Conservation (phyloP, 2,113 vertebrate species). For the Sander lucioperca region DNA sequence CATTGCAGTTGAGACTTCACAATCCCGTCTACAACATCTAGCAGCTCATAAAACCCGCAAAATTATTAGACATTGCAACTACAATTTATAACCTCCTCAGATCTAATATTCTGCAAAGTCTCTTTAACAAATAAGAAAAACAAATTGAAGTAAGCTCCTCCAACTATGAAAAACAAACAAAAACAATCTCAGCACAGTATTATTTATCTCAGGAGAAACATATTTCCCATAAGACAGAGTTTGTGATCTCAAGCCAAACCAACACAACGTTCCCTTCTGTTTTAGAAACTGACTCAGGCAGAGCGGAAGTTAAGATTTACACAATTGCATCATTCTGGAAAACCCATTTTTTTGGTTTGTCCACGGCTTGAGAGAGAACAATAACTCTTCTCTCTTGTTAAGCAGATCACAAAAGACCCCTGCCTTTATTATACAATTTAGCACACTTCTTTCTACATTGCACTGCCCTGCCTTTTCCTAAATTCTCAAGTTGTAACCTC, state of each 20-base stretch:
- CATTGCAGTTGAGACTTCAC: not conserved
- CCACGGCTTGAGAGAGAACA: conserved; percentile 28
- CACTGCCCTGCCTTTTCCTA: not conserved
- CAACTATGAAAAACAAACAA: not conserved
- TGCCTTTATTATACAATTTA: conserved; percentile 15
- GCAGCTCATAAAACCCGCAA: not conserved
- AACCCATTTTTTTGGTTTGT: conserved; percentile 35
- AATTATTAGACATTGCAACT: not conserved
- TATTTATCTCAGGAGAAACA: conserved; percentile 27
- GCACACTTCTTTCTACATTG: not conserved
- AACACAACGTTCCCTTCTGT: conserved; percentile 9
- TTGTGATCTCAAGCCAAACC: conserved; percentile 1
- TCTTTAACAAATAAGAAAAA: not conserved
- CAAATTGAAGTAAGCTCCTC: not conserved
- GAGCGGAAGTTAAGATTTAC: conserved; percentile 46
- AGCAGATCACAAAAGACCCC: conserved; percentile 30
- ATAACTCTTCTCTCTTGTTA: conserved; percentile 23
- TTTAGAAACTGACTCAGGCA: conserved; percentile 10
- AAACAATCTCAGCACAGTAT: not conserved
- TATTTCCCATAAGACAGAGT: not conserved
- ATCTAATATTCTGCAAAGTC: not conserved
- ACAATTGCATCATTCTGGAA: conserved; percentile 55
- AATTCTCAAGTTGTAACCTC: not conserved
- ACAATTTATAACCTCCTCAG: not conserved
- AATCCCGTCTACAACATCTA: not conserved